phyloP scores from a whole-genome alignment of 92 coral and sea anemone genomes.

The Pocillopora grandis region DNA sequence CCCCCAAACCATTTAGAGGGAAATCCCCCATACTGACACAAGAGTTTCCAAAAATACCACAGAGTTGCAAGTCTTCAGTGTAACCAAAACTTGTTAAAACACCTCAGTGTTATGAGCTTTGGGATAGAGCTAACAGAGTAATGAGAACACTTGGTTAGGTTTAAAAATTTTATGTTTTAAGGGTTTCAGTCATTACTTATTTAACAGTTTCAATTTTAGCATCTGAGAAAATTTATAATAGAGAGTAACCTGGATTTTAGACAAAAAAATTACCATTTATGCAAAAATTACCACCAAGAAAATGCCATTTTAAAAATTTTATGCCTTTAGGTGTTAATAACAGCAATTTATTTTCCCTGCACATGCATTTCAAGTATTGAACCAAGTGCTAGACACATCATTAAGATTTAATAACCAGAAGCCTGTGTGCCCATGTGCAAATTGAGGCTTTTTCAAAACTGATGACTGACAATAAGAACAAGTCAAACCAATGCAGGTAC shows the following conservation, averaged over 20 bases:
- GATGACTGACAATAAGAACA: conserved; percentile 38
- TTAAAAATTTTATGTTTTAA: conserved; percentile 62
- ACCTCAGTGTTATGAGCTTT: conserved; percentile 57
- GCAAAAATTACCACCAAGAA: neutral
- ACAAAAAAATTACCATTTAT: neutral
- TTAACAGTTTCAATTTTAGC: conserved; percentile 60
- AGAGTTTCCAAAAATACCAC: conserved; percentile 18
- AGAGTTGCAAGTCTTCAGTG: conserved; percentile 10
- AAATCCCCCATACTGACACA: conserved; percentile 71
- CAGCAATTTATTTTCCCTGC: conserved; percentile 14
- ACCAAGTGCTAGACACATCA: conserved; percentile 37
- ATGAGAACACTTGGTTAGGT: conserved; percentile 81
- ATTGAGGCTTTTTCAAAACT: conserved; percentile 32
- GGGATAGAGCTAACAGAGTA: conserved; percentile 78
- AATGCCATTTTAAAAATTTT: neutral
- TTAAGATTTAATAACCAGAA: conserved; percentile 41
- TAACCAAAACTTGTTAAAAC: conserved; percentile 50
- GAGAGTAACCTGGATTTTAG: neutral
- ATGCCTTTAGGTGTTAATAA: neutral
- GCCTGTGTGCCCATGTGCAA: conserved; percentile 38
- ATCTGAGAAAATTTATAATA: conserved; percentile 31
- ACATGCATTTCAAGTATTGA: conserved; percentile 39
- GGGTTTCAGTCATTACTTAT: conserved; percentile 60
- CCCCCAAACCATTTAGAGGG: conserved; percentile 75
- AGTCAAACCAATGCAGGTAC: conserved; percentile 42